A percentile compares a stretch with the other conserved stretches of the same genome.
Evolutionary conservation across 2,888 invertebrate species (phyloP).

Genomic region (Eupeodes latifasciatus): DNA sequence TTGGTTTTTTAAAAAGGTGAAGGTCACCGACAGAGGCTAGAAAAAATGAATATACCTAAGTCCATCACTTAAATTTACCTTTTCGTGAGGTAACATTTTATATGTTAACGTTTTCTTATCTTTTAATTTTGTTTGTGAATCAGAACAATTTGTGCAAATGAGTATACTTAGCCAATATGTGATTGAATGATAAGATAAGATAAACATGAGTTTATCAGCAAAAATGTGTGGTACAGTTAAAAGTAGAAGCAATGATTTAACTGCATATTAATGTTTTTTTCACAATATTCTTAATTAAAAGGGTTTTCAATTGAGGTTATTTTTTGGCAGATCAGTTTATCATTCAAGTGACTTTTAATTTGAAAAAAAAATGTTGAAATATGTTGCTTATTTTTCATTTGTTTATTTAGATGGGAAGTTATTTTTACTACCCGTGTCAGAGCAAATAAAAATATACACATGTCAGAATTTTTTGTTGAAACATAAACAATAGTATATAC

Average conservation of each 20-base stretch:
- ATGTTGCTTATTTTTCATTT: neutral
- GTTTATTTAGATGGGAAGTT: neutral
- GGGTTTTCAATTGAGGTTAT: neutral
- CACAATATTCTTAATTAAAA: neutral
- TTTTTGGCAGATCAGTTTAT: neutral
- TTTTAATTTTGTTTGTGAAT: constrained; percentile 48
- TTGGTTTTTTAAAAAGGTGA: constrained; percentile 54
- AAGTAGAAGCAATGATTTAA: constrained; percentile 2
- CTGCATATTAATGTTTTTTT: neutral
- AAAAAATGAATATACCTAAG: constrained; percentile 15
- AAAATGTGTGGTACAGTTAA: neutral
- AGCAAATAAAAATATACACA: neutral
- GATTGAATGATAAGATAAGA: constrained; percentile 68
- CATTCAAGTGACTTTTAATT: neutral
- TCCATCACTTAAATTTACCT: neutral
- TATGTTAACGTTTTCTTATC: neutral
- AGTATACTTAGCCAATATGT: constrained; percentile 47
- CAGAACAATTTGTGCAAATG: constrained; percentile 66
- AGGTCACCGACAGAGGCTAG: constrained; percentile 49
- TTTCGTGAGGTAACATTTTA: neutral
- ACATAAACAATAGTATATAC: neutral
- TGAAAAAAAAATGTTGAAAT: neutral
- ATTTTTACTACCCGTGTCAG: neutral
- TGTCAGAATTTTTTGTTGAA: neutral
- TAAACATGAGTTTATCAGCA: constrained; percentile 8